phyloP scores from a whole-genome alignment of 2,113 vertebrate genomes.

The Notiomystis cincta region DNA sequence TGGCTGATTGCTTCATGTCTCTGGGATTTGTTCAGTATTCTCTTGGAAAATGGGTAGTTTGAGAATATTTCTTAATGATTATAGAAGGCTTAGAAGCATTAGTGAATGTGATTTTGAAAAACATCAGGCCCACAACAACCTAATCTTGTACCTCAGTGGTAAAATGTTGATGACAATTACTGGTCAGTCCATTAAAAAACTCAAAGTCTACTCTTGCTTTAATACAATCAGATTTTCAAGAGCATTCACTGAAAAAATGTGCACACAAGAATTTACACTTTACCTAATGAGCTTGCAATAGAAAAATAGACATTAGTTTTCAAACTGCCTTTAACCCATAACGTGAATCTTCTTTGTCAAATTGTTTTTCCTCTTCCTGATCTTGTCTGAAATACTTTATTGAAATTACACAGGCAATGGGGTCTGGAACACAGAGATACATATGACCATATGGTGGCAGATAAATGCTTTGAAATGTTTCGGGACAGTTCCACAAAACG shows the following conservation, averaged over 20 bases:
- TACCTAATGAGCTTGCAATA: not conserved
- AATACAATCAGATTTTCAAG: not conserved
- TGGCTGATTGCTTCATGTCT: not conserved
- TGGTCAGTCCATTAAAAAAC: not conserved
- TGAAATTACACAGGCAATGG: not conserved
- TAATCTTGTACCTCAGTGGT: not conserved
- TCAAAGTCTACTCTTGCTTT: not conserved
- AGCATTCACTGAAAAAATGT: not conserved
- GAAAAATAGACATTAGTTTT: not conserved
- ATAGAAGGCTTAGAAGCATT: not conserved
- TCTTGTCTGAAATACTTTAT: not conserved
- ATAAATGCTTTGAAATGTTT: not conserved
- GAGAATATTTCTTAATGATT: not conserved
- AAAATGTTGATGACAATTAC: not conserved
- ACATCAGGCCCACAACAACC: not conserved
- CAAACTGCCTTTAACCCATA: not conserved
- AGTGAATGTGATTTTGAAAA: not conserved
- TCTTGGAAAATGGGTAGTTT: not conserved
- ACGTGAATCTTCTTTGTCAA: not conserved
- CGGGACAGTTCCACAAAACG: not conserved
- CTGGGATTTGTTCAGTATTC: not conserved
- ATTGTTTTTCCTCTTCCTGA: not conserved
- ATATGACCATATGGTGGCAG: not conserved
- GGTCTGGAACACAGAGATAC: not conserved
- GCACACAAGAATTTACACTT: not conserved